Evolutionary conservation across 2,888 invertebrate genomes (phyloP), one percentile per base, ranked within the genome.

Genomic region (Papilio elwesi): DNA sequence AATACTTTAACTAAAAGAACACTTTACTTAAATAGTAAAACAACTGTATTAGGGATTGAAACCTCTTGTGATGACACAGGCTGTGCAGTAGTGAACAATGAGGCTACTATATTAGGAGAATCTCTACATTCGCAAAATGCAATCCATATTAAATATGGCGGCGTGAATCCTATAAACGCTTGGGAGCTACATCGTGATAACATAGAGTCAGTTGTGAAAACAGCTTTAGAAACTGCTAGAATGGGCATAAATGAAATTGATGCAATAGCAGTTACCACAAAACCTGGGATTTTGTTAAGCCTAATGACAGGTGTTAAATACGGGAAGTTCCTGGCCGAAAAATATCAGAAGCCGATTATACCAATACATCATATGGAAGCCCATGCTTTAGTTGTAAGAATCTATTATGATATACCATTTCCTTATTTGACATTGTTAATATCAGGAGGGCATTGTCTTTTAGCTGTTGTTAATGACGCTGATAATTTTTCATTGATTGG

Each of bases 311-410:
- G 99, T 51, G 91, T 96, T 59, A 95, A 96, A 77, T 97, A 97
- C 95, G 98, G 97, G 0, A 97, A 96, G 82, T 94, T 96, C 82
- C 87, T 98, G 66, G 95, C 96, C 26, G 94, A 92, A 78, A 90
- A 92, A 69, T 92, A 95, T 76, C 90, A 94, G 0, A 97, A 97
- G 86, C 98, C 98, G 0, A 91, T 99, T 76, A 97, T 99, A 85
- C 98, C 99, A 0, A 96, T 99, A 74, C 99, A 99, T 94, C 99
- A 99, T 82, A 99, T 99, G 99, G 97, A 99, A 94, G 99, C 99
- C 1, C 99, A 99, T 94, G 98, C 99, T 6, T 92, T 99, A 73
- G 97, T 97, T 15, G 96, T 96, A 36, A 95, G 99, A 85, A 96
- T 99, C 96, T 92, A 86, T 77, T 78, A 95, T 80, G 83, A 95